phyloP scores from a whole-genome alignment of 2,113 vertebrate species.

The Pipra filicauda region DNA sequence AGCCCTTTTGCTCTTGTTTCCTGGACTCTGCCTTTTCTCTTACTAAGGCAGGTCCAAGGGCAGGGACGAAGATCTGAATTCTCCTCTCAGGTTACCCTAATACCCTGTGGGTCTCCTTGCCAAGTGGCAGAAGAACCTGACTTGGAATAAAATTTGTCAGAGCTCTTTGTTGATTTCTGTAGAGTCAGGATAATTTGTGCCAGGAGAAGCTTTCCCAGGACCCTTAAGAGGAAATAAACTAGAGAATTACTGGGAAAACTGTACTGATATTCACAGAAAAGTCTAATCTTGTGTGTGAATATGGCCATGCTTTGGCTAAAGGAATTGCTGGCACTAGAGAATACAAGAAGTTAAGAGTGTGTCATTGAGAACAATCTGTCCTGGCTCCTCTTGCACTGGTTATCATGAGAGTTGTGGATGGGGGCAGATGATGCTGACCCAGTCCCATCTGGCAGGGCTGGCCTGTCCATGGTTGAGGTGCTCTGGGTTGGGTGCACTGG shows the following conservation, averaged over 20 bases:
- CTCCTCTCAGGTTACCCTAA: not conserved
- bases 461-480: not conserved
- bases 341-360: not conserved
- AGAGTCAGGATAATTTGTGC: not conserved
- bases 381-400: not conserved
- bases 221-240: not conserved
- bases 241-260: slow-evolving; percentile 4
- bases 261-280: slow-evolving; percentile 7
- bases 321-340: not conserved
- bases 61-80: not conserved
- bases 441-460: not conserved
- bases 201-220: slow-evolving; percentile 5
- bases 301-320: slow-evolving; percentile 28
- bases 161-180: not conserved
- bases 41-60: not conserved
- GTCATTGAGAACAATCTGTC: slow-evolving; percentile 27
- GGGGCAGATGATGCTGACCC: not conserved
- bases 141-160: not conserved
- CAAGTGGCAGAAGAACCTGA: not conserved
- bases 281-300: not conserved
- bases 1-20: not conserved
- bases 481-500: not conserved
- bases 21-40: not conserved
- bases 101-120: not conserved
- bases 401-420: not conserved